Conservation (phyloP, 2,797 vertebrate species). For the Psittacula derbiana region DNA sequence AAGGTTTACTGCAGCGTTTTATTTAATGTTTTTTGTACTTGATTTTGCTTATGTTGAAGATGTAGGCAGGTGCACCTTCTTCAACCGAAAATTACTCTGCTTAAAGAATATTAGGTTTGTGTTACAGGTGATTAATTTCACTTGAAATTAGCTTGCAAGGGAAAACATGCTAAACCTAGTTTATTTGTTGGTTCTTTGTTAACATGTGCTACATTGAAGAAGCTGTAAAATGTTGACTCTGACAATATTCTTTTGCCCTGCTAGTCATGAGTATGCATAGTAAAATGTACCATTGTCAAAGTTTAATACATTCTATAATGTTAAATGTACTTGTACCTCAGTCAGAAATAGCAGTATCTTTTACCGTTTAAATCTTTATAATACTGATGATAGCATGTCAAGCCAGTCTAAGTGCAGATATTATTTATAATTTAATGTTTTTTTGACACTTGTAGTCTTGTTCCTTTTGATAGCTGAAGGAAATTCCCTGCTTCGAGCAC, state of each 20-base stretch:
- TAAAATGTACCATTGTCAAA: background rate
- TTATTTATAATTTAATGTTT: background rate
- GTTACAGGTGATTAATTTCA: constrained; percentile 69
- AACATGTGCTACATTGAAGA: background rate
- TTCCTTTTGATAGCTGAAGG: background rate
- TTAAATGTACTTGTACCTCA: background rate
- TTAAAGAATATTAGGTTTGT: constrained; percentile 70
- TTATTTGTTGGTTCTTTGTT: constrained; percentile 49
- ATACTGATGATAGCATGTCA: background rate
- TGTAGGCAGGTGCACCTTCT: constrained; percentile 87
- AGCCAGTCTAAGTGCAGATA: background rate
- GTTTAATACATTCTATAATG: background rate
- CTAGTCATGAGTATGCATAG: background rate
- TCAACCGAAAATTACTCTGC: constrained; percentile 79
- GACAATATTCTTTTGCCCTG: background rate
- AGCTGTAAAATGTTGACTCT: background rate
- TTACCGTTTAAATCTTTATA: background rate
- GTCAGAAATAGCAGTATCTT: background rate
- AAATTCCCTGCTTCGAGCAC: background rate
- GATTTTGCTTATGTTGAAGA: constrained; percentile 81
- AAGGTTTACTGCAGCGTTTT: constrained; percentile 79
- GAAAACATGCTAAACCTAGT: constrained; percentile 59
- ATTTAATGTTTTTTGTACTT: constrained; percentile 81
- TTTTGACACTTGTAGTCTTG: background rate
- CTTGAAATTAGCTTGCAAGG: constrained; percentile 65